phyloP scores from a whole-genome alignment of 2,113 vertebrate species.

The Corythornis vintsioides region DNA sequence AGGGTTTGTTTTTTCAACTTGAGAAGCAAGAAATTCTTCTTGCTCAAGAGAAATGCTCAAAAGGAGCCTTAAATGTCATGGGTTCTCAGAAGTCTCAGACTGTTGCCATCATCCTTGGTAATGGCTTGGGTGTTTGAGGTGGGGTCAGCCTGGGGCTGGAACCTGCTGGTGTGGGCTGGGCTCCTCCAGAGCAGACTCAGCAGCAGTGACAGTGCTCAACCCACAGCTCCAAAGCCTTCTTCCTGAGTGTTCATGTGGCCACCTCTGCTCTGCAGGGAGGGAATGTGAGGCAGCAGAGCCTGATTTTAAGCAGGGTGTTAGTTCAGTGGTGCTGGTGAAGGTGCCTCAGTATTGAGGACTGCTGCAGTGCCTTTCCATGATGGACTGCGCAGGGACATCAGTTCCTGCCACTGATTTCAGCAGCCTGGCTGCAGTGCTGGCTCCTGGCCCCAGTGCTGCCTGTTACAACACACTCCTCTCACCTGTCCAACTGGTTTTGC shows the following conservation, averaged over 20 bases:
- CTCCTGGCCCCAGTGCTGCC: neutral
- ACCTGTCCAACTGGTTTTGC: neutral
- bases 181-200: neutral
- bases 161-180: neutral
- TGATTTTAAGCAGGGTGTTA: neutral
- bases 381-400: neutral
- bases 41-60: neutral
- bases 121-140: neutral
- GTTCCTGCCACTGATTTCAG: neutral
- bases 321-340: neutral
- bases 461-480: neutral
- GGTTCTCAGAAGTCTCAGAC: neutral
- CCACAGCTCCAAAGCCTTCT: neutral
- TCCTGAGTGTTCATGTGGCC: neutral
- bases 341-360: neutral
- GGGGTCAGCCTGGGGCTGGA: neutral
- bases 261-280: neutral
- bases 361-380: accelerated
- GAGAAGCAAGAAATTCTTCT: neutral
- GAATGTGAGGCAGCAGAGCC: neutral
- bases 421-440: neutral
- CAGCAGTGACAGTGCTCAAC: neutral
- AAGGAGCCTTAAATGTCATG: neutral
- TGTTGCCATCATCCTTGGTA: neutral
- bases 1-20: slow-evolving; percentile 45